phyloP scores from a whole-genome alignment of 2,888 invertebrate species.

The Metalampra italica region DNA sequence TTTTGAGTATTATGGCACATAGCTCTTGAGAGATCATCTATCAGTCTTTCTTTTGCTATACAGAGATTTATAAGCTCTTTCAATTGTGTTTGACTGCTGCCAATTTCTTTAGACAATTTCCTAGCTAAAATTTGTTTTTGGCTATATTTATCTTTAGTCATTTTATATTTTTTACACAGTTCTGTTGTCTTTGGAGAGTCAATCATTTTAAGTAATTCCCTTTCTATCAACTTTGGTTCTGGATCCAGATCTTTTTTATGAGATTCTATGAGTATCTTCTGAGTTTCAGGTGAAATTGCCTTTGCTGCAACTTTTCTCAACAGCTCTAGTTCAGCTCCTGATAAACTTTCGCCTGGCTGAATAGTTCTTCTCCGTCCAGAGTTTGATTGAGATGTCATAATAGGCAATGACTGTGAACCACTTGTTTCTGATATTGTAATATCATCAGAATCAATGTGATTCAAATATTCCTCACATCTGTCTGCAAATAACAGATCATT shows the following conservation, averaged over 20 bases:
- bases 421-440: slow-evolving; percentile 73
- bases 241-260: slow-evolving; percentile 75
- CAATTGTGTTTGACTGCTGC: slow-evolving; percentile 82
- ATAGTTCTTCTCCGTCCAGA: slow-evolving; percentile 77
- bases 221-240: slow-evolving; percentile 75
- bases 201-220: slow-evolving; percentile 73
- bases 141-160: slow-evolving; percentile 70
- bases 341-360: slow-evolving; percentile 80
- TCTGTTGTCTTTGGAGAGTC: slow-evolving; percentile 70
- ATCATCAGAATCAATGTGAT: slow-evolving; percentile 72
- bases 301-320: slow-evolving; percentile 79
- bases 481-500: slow-evolving; percentile 83
- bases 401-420: slow-evolving; percentile 67
- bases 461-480: slow-evolving; percentile 79
- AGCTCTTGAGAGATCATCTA: slow-evolving; percentile 80
- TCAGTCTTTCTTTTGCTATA: slow-evolving; percentile 83
- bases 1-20: slow-evolving; percentile 50
- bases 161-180: slow-evolving; percentile 74
- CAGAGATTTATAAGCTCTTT: slow-evolving; percentile 84
- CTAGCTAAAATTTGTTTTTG: slow-evolving; percentile 70
- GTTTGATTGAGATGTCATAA: slow-evolving; percentile 70
- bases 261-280: slow-evolving; percentile 76
- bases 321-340: slow-evolving; percentile 78
- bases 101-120: slow-evolving; percentile 79
- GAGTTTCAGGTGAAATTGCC: slow-evolving; percentile 73